phyloP scores from a whole-genome alignment of 2,113 vertebrate genomes.

The Clarias magur region DNA sequence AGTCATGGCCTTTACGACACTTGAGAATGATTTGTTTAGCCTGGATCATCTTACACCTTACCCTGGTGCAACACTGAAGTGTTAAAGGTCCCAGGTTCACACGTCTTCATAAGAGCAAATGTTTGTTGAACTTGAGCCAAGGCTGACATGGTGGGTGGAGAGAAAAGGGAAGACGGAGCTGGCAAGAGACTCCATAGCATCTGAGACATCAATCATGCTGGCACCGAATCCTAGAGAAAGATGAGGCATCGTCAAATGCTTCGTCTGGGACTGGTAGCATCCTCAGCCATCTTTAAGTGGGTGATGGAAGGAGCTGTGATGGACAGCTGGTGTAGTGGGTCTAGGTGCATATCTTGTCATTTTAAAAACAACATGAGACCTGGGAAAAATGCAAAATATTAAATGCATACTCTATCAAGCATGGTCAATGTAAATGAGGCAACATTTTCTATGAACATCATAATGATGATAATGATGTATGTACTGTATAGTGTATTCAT shows the following conservation, averaged over 20 bases:
- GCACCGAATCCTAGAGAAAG: constrained; percentile 17
- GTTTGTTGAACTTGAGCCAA: constrained; percentile 29
- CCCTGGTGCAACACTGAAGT: constrained; percentile 28
- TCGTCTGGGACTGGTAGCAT: constrained; percentile 46
- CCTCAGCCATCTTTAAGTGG: constrained; percentile 62
- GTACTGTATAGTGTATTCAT: not conserved
- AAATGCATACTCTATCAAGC: not conserved
- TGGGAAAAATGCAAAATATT: not conserved
- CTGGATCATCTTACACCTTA: constrained; percentile 24
- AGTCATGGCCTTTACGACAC: not conserved
- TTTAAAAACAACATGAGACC: not conserved
- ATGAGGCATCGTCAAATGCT: constrained; percentile 43
- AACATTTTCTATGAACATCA: not conserved
- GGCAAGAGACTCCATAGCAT: constrained; percentile 14
- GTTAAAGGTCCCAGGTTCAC: constrained; percentile 12
- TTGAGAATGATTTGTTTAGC: constrained; percentile 27
- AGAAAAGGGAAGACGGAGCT: not conserved
- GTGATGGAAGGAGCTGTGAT: constrained; percentile 42
- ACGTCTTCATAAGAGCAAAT: constrained; percentile 28
- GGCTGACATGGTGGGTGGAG: constrained; percentile 29
- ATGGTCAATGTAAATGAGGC: not conserved
- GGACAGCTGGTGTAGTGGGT: constrained; percentile 38
- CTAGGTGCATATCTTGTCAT: constrained; percentile 5
- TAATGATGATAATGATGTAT: not conserved
- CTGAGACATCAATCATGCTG: constrained; percentile 43